Evolutionary conservation across 2,888 invertebrate genomes (phyloP), one percentile per base, ranked within the genome.

Genomic region (Orthosia gothica): DNA sequence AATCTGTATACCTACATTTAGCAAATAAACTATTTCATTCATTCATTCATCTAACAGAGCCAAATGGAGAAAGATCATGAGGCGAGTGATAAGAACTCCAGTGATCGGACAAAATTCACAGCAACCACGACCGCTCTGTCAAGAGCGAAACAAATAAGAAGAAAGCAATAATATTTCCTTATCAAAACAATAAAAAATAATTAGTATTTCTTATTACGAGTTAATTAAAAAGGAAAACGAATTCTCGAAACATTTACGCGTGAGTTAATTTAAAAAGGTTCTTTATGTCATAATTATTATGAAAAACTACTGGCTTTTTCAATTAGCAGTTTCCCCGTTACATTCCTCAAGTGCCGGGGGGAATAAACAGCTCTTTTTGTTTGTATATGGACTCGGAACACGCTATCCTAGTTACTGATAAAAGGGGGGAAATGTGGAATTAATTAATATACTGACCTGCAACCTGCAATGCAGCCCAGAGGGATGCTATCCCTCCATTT

Each of bases 261-360:
- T 32, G 20, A 54, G 1, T 55, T 59, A 0, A 45, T 66, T 50
- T 73, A 20, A 11, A 70, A 71, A 75, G 15, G 61, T 66, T 47
- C 15, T 26, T 77, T 64, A 77, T 20, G 55, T 50, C n/a, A 66
- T 54, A 61, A 26, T 50, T 50, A 76, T 50, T 54, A 55, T 66
- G 59, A 76, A 74, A 74, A 78, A 66, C 65, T 62, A 64, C 59
- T 58, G 72, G 67, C 62, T 67, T 58, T 9, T 76, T 69, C 70
- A 82, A 86, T 84, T 84, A 84, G 72, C 69, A 69, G 49, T 62
- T 62, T 75, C 70, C 20, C 67, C 32, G 32, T 74, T 54, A 79
- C 70, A 77, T 70, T 74, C 61, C 66, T 52, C 32, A 62, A 76
- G 45, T 59, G 26, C 63, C 79, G n/a, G 20, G 11, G 74, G 74